Evolutionary conservation across 2,113 vertebrate species (phyloP), one percentile per base, ranked within the genome.

Genomic region (Triplophysa siluroides): DNA sequence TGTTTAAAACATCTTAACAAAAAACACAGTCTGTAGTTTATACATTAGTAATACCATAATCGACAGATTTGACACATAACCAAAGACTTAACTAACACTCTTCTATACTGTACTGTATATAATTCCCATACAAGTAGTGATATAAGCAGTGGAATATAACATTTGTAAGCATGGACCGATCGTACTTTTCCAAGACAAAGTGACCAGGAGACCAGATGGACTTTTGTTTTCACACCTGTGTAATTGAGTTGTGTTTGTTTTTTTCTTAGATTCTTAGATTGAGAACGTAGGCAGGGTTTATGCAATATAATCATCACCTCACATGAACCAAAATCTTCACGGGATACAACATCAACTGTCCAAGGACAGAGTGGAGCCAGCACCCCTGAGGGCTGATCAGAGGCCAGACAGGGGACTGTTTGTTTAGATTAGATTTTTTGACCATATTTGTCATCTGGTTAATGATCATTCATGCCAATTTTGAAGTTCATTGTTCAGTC

Each of bases 171-270:
- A 19, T n/a, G 10, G n/a, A 19, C 19, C 7, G 5, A 16, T 58
- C n/a, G 2, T 58, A 21, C n/a, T 58, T 58, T 58, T 80, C 61
- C 63, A 12, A 19, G 61, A 21, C 13, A 29, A 1, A 45, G 43
- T 12, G n/a, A 7, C 4, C 23, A 12, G 9, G 38, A 18, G 24
- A 26, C 8, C 13, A 63, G 68, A 9, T 14, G 16, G 24, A 4
- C 58, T 63, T 73, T 84, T 84, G 80, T 84, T 84, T 79, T 52
- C n/a, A 52, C 83, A 81, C 83, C 80, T 84, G 83, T 23, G 16
- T 7, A 68, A n/a, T 63, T 19, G 11, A 52, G 38, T 29, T 63
- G 41, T 62, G 45, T 62, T 54, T 71, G 60, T 33, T 68, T 65
- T 52, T 19, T 65, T 52, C 23, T 79, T 76, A 8, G 7, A 64